Evolutionary conservation across 2,888 invertebrate genomes (phyloP), one percentile per base, ranked within the genome.

Genomic region (Orchestes rusci): DNA sequence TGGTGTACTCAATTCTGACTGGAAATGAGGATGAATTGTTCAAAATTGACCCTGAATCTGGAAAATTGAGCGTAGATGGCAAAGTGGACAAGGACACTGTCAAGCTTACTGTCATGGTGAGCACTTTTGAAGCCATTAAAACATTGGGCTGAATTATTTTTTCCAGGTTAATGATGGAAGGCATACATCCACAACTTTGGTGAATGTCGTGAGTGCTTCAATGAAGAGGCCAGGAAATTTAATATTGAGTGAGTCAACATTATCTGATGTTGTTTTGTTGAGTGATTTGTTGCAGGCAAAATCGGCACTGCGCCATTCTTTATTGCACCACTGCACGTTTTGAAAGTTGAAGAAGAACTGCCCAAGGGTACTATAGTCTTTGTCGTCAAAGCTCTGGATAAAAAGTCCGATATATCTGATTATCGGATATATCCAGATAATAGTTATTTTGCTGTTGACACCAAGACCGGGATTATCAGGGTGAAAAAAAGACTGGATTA

Each of bases 401-500:
- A 75, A 46, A 91, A 92, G 58, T 89, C 90, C 1, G 84, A 84
- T 37, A 84, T 91, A 52, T 80, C 85, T 0, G 79, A 80, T 45
- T 87, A 87, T 52, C 70, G 77, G 1, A 80, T 85, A 33, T 70
- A 76, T 31, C 84, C 83, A 0, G 77, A 78, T 1, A 85, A 74
- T 59, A 77, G 82, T 0, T 88, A 84, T 65, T 90, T 92, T 64
- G 73, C 76, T 43, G 83, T 92, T 30, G 84, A 91, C 63, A 82
- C 84, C 60, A 75, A 80, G 3, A 87, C 88, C 39, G 91, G 88
- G 4, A 77, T 82, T 17, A 83, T 93, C 2, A 82, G 81, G 57
- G 82, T 84, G 1, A 80, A 76, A 20, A 76, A 82, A 53, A 74
- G 82, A n/a, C 80, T 95, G 38, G 93, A 95, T 69, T 94, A 82